Base-by-base conservation (phyloP, 1,140 invertebrate genomes). In the Mya arenaria region DNA sequence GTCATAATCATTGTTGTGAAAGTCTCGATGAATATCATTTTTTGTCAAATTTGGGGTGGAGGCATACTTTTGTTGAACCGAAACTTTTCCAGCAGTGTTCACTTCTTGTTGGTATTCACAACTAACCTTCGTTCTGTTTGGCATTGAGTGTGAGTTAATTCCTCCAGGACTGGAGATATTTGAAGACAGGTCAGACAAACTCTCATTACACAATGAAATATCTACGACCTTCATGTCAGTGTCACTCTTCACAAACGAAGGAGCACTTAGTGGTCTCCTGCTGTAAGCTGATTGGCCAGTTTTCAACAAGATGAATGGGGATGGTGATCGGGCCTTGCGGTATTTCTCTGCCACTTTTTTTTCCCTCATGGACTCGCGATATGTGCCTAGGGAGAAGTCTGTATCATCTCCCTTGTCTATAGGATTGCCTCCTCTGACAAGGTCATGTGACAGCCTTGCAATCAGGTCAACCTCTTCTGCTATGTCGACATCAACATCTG, bases 311-410 rank as follows among this genome's bases (percentile, higher is more conserved):
- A 44, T 36, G 55, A 25, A 72, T 36, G 79, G 68, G 23, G 60
- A 73, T 2, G 79, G 79, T 23, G 79, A 63, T n/a, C 79, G 56
- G 13, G 55, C 56, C 23, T 68, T 30, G 13, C 66, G 37, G 41
- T 72, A 82, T 19, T 73, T 72, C 37, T 82, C 66, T 1, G 69
- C 79, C 25, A 82, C n/a, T 60, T 68, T 69, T 17, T 32, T 48
- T 30, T 82, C 66, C n/a, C 60, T 36, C 19, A 60, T 58, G 23
- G 58, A 32, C 15, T 23, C 1, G 30, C 44, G 44, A 15, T 30
- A 23, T 23, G 73, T 34, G 19, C 79, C 79, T 10, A 72, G 60
- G 17, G n/a, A 10, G 10, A 65, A n/a, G 37, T 82, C 48, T 6
- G 79, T 82, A 23, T 82, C 79, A 65, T 82, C 79, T 23, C 25